Evolutionary conservation across 2,888 invertebrate species (phyloP), one percentile per base, ranked within the genome.

Genomic region (Opisthograptis luteolata): DNA sequence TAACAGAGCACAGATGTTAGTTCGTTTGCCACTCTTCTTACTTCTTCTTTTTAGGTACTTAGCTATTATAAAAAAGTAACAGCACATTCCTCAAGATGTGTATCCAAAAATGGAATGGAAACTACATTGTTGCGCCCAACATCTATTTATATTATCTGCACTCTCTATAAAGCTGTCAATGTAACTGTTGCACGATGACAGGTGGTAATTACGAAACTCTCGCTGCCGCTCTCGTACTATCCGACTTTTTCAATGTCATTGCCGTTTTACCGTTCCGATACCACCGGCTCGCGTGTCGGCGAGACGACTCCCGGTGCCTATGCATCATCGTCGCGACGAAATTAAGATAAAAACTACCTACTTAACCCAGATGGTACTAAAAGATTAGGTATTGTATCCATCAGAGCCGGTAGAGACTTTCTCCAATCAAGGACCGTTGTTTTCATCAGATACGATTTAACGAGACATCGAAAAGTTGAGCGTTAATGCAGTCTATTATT

Each of bases 161-260:
- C 57, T 65, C 64, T 66, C 59, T 67, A 77, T 73, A 66, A 66
- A 77, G 72, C 70, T 68, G 73, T 75, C 75, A 72, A 66, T 64
- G 64, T 52, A 67, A 70, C 68, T 68, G 71, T 55, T 73, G 65
- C 59, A 64, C 64, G 75, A 66, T 70, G 76, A 76, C 78, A 75
- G 76, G 66, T 70, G 62, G 73, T 76, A 79, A 83, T 85, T 83
- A 84, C 73, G 73, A 70, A 74, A 74, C 75, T 66, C 66, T 68
- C 65, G 69, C 70, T 64, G 73, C 65, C 19, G 44, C n/a, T 14
- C 36, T 43, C 27, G 15, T 42, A 8, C 55, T 60, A 66, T 67
- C 48, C 41, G 48, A 51, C 42, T 60, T 70, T 71, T 79, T 79
- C 78, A 81, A 73, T 81, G 83, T 76, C 80, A 80, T 72, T 80